A percentile compares a stretch with the other conserved stretches of the same genome.
Evolutionary conservation across 1,140 invertebrate species (phyloP).

Genomic region (Panulirus ornatus): DNA sequence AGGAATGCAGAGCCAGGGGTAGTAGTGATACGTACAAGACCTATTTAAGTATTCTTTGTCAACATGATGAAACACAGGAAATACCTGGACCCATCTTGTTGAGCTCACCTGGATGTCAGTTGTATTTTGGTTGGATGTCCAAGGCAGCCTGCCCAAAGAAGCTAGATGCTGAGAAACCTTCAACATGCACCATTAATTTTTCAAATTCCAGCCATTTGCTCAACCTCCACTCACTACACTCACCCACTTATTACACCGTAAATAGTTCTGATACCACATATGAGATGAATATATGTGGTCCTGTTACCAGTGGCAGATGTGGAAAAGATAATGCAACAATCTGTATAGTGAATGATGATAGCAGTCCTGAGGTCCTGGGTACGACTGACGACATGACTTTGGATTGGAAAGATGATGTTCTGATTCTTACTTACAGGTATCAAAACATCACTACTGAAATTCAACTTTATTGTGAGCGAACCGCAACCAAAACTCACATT

Average conservation of each 20-base stretch:
- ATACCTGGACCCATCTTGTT: constrained; percentile 22
- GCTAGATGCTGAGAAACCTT: neutral
- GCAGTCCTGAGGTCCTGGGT: constrained; percentile 12
- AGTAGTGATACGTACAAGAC: neutral
- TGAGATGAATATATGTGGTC: constrained; percentile 54
- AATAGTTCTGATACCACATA: neutral
- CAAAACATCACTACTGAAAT: constrained; percentile 11
- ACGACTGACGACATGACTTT: constrained; percentile 27
- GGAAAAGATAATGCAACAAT: constrained; percentile 7
- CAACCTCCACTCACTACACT: constrained; percentile 38
- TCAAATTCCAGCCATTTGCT: constrained; percentile 21
- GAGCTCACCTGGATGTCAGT: neutral
- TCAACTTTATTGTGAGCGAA: constrained; percentile 29
- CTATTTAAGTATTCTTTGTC: neutral
- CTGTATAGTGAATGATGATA: neutral
- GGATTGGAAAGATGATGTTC: constrained; percentile 8
- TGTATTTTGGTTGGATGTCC: constrained; percentile 35
- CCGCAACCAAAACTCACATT: constrained; percentile 1
- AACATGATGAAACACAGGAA: neutral
- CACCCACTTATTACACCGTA: constrained; percentile 3
- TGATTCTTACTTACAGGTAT: neutral
- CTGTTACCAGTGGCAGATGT: constrained; percentile 40
- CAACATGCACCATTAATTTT: constrained; percentile 13
- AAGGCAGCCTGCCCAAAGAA: constrained; percentile 40
- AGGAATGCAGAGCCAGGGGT: neutral